Evolutionary conservation across 2,888 invertebrate species (phyloP), one percentile per base, ranked within the genome.

Genomic region (Germaria angustata): DNA sequence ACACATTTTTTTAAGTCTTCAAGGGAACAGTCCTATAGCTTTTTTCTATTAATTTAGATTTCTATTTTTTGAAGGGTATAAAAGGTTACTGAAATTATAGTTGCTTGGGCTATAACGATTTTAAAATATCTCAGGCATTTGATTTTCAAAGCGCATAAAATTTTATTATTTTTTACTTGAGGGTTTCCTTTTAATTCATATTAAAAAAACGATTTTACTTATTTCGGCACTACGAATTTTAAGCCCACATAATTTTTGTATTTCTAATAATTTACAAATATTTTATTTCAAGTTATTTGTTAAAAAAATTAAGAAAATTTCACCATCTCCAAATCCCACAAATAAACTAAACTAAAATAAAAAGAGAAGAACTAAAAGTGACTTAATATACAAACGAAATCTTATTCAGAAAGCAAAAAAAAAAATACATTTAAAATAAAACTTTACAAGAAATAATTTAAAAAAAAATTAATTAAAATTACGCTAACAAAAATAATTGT

Each of bases 371-470:
- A 81, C 73, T 66, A 57, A 71, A 78, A 80, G 79, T 82, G 73
- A 82, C 76, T 80, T 72, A 82, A 73, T 77, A 77, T 77, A 76
- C 78, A 79, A 84, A 77, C 65, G 77, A 82, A 82, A 77, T 61
- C 41, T 77, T 59, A 34, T 61, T 69, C 32, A 76, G 22, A 61
- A 55, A 51, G 32, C 34, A n/a, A 28, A 28, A 28, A 28, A 44
- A 13, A 68, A 76, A 73, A 20, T 46, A 73, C 39, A 73, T 66
- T 66, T 24, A 59, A 66, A 59, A 49, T 41, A 57, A 69, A 66
- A 51, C 61, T 75, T 80, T 66, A 75, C 73, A 68, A 73, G 36
- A 63, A 61, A 22, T 36, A 49, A 53, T 17, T 20, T 28, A 39
- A 24, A 53, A 69, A 44, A 61, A 69, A 17, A 69, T 63, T 72